These are phyloP conservation scores for Balanococcus diminutus DNA, from an alignment of 2,888 invertebrate genomes.

Conservation along the genomic window DNA sequence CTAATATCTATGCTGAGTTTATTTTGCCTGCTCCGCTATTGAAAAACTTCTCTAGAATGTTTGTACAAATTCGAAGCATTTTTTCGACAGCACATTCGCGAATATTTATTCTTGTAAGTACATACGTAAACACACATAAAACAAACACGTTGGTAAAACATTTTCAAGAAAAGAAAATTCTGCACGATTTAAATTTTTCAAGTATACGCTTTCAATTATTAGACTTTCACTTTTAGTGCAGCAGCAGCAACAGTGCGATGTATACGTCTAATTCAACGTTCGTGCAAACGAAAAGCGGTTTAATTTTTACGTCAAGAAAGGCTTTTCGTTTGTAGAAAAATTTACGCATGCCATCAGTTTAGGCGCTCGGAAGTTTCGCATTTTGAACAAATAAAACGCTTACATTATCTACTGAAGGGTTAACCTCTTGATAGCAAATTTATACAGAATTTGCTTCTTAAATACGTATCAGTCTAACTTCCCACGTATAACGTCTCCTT, in stretches of 20 bases:
- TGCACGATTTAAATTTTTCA: neutral
- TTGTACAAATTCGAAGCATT: too few relatives aligned
- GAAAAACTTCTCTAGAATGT: too few relatives aligned
- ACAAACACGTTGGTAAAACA: neutral
- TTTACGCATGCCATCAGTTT: neutral
- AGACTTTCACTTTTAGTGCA: too few relatives aligned
- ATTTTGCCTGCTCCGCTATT: too few relatives aligned
- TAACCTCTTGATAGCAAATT: conserved; percentile 17
- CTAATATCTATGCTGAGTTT: too few relatives aligned
- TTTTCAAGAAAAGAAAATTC: neutral
- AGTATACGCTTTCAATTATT: neutral
- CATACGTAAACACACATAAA: too few relatives aligned
- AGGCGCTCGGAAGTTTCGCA: neutral
- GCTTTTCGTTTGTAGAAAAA: neutral
- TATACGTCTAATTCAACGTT: neutral
- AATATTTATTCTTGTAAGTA: too few relatives aligned
- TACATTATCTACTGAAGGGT: neutral
- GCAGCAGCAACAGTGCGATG: too few relatives aligned
- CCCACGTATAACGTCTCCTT: neutral
- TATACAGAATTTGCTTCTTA: conserved; percentile 14
- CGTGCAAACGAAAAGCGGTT: neutral
- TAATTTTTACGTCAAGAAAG: neutral
- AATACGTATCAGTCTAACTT: conserved; percentile 27
- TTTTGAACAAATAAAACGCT: conserved; percentile 31
- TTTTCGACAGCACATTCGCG: too few relatives aligned